Evolutionary conservation across 2,888 invertebrate species (phyloP).

Genomic region (Eilema caniola): DNA sequence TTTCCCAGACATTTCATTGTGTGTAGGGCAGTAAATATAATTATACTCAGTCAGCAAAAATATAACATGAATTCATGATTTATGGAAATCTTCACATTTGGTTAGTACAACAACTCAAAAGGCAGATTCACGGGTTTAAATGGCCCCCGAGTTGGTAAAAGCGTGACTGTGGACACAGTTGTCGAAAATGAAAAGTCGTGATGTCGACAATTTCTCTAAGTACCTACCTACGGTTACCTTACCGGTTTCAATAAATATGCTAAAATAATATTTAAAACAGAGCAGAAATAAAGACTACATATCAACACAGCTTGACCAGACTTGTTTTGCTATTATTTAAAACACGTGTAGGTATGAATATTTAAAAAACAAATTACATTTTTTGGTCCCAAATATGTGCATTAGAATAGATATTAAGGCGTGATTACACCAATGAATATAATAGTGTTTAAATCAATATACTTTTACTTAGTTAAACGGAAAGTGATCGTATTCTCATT

Average conservation of each 20-base stretch:
- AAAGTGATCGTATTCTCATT: too few relatives aligned
- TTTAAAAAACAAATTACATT: background rate
- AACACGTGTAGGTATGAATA: background rate
- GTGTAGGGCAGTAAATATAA: background rate
- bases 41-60: background rate
- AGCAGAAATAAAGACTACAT: background rate
- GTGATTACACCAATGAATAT: background rate
- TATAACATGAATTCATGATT: background rate
- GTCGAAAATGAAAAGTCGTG: constrained; percentile 55
- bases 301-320: background rate
- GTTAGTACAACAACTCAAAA: background rate
- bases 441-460: too few relatives aligned
- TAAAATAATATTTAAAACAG: constrained; percentile 9
- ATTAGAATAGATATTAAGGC: background rate
- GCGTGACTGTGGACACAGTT: constrained; percentile 49
- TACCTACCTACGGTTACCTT: constrained; percentile 12
- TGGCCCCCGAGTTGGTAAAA: constrained; percentile 50
- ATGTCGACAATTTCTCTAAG: constrained; percentile 43
- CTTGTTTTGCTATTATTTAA: background rate
- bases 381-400: too few relatives aligned
- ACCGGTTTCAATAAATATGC: constrained; percentile 31
- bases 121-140: constrained; percentile 38
- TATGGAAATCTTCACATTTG: background rate
- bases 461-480: too few relatives aligned
- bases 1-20: background rate